Conservation (phyloP, 1,140 invertebrate species). For the Dinoponera quadriceps region DNA sequence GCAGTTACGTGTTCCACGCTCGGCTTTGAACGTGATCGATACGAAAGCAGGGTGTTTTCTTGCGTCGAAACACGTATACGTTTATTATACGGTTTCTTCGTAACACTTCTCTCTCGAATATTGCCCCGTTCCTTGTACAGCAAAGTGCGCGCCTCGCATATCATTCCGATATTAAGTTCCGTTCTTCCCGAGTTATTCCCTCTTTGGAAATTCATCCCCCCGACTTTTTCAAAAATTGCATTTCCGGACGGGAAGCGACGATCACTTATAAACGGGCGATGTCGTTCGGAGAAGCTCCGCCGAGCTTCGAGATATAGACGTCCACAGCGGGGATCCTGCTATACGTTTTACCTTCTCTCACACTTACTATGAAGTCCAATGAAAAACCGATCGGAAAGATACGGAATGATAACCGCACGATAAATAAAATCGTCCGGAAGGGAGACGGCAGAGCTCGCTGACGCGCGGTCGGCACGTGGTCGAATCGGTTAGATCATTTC, state of each 20-base stretch:
- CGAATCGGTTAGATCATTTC: not conserved
- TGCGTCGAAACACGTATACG: conserved; percentile 14
- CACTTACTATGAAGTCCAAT: no score
- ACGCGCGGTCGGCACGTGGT: not conserved
- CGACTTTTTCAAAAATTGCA: not conserved
- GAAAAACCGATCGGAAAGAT: no score
- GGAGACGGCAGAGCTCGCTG: not conserved
- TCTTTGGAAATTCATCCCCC: not conserved
- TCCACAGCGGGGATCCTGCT: no score
- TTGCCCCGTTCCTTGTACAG: not conserved
- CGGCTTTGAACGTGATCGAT: conserved; percentile 45
- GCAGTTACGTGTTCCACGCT: conserved; percentile 57
- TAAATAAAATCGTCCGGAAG: not conserved
- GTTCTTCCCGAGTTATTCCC: not conserved
- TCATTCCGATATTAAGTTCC: not conserved
- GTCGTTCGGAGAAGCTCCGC: no score
- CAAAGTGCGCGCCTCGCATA: not conserved
- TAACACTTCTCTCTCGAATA: not conserved
- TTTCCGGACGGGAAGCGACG: not conserved
- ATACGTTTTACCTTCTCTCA: no score
- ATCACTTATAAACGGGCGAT: no score
- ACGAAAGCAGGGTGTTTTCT: conserved; percentile 40
- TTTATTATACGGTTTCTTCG: conserved; percentile 34
- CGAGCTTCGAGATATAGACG: no score
- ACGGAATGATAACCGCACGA: no score